These are phyloP conservation scores for Vultur gryphus DNA, from an alignment of 2,797 vertebrate species.

Conservation along the genomic window DNA sequence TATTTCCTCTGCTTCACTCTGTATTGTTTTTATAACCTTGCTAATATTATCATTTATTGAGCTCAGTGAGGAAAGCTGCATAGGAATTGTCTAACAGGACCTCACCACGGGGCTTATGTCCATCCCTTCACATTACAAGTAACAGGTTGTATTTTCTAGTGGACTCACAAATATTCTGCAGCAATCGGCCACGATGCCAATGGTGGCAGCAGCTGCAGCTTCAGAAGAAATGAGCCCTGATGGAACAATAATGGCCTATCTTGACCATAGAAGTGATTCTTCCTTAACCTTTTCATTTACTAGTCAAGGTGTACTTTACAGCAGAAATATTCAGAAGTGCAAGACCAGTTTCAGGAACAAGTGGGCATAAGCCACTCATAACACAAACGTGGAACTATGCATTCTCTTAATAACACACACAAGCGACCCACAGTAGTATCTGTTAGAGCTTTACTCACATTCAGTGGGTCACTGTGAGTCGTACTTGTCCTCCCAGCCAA, in stretches of 20 bases:
- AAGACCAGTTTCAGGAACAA: not conserved
- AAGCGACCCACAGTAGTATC: not conserved
- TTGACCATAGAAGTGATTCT: not conserved
- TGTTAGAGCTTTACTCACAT: not conserved
- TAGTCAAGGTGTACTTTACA: not conserved
- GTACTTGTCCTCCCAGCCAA: not conserved
- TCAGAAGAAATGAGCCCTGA: not conserved
- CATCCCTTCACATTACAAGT: not conserved
- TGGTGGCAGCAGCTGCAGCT: not conserved
- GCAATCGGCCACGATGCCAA: not conserved
- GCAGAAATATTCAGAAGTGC: not conserved
- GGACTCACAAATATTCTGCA: not conserved
- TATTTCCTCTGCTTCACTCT: not conserved
- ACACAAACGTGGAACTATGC: rapidly evolving
- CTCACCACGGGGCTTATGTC: rapidly evolving
- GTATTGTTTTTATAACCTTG: not conserved
- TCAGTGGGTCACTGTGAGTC: rapidly evolving
- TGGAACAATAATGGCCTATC: not conserved
- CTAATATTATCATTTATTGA: not conserved
- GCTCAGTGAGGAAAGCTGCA: not conserved
- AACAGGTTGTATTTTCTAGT: not conserved
- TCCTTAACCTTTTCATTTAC: not conserved
- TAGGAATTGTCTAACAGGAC: not conserved
- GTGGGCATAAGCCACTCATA: not conserved
- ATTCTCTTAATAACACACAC: not conserved